phyloP scores from a whole-genome alignment of 2,113 vertebrate genomes.

The Entomyzon cyanotis region DNA sequence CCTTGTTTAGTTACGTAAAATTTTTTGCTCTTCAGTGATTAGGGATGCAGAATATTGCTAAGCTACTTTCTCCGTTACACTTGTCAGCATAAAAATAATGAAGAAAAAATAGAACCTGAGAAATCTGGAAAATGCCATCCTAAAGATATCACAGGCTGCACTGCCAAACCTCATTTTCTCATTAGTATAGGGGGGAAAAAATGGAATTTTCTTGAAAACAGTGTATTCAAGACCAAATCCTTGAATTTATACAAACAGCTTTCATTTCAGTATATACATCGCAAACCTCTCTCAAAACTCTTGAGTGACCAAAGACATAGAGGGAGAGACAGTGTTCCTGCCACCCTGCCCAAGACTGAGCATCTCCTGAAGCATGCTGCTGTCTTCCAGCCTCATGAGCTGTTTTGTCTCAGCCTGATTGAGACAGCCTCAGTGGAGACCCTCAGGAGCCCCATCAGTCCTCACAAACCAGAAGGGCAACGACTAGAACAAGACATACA shows the following conservation, averaged over 20 bases:
- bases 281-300: not conserved
- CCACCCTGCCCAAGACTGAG: not conserved
- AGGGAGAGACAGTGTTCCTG: not conserved
- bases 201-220: not conserved
- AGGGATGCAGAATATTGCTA: not conserved
- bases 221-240: not conserved
- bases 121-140: slow-evolving; percentile 35
- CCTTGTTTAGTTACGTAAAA: not conserved
- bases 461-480: not conserved
- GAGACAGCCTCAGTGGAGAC: not conserved
- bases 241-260: not conserved
- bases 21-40: not conserved
- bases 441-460: not conserved
- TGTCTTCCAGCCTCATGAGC: not conserved
- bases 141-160: slow-evolving; percentile 1
- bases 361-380: not conserved
- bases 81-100: slow-evolving; percentile 36
- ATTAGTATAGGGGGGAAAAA: not conserved
- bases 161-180: not conserved
- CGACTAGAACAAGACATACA: not conserved
- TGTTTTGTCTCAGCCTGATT: not conserved
- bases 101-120: slow-evolving; percentile 27
- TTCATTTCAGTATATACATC: not conserved
- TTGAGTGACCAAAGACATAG: not conserved
- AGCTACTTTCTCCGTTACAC: not conserved